A percentile compares a stretch with the other conserved stretches of the same genome.
phyloP scores from a whole-genome alignment of 2,888 invertebrate species.

The Vanessa cardui region DNA sequence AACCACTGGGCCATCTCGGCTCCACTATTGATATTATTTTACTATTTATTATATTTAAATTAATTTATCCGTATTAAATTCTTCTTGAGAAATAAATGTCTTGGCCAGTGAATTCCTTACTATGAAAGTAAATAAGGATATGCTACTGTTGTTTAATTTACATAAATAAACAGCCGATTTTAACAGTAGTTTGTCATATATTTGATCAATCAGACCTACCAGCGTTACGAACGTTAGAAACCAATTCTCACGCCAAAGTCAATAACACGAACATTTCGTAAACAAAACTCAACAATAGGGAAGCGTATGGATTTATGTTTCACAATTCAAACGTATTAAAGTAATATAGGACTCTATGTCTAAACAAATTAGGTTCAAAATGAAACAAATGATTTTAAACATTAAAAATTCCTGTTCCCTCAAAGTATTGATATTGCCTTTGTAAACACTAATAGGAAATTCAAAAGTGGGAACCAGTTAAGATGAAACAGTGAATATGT shows the following conservation, averaged over 20 bases:
- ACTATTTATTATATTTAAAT: too few relatives aligned
- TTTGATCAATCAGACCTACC: slow-evolving; percentile 75
- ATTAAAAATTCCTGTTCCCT: slow-evolving; percentile 66
- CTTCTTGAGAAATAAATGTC: neutral
- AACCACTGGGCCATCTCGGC: too few relatives aligned
- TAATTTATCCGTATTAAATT: too few relatives aligned
- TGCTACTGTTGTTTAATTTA: slow-evolving; percentile 36
- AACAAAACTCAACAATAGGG: slow-evolving; percentile 75
- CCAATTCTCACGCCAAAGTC: slow-evolving; percentile 81
- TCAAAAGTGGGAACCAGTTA: slow-evolving; percentile 79
- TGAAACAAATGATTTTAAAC: slow-evolving; percentile 26
- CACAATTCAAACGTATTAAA: slow-evolving; percentile 46
- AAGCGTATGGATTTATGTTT: slow-evolving; percentile 60
- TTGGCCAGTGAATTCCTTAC: slow-evolving; percentile 1
- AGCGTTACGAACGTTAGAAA: slow-evolving; percentile 74
- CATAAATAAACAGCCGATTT: slow-evolving; percentile 49
- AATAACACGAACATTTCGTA: slow-evolving; percentile 74
- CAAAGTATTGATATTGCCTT: slow-evolving; percentile 75
- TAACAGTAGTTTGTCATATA: slow-evolving; percentile 72
- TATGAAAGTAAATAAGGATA: slow-evolving; percentile 23
- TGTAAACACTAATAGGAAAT: slow-evolving; percentile 81
- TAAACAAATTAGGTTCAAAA: slow-evolving; percentile 17
- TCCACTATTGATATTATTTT: too few relatives aligned
- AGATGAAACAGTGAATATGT: slow-evolving; percentile 76
- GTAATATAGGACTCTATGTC: slow-evolving; percentile 30